phyloP scores from a whole-genome alignment of 2,888 invertebrate species.

The Dusona sp. region DNA sequence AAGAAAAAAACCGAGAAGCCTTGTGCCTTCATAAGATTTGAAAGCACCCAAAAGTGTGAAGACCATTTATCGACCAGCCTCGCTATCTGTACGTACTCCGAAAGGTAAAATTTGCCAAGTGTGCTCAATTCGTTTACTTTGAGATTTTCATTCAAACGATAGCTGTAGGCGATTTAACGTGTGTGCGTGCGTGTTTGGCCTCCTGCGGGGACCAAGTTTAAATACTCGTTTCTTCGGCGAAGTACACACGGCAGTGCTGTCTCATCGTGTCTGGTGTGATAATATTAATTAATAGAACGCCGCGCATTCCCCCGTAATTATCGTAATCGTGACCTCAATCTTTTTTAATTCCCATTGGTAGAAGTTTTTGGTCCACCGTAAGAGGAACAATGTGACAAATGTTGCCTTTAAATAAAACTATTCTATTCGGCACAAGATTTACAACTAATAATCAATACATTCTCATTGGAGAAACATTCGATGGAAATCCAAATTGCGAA shows the following conservation, averaged over 20 bases:
- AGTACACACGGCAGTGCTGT: slow-evolving; percentile 11
- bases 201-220: neutral
- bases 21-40: slow-evolving; percentile 20
- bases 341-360: neutral
- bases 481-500: neutral
- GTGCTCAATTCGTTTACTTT: neutral
- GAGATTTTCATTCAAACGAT: slow-evolving; percentile 23
- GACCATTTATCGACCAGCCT: slow-evolving; percentile 26
- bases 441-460: neutral
- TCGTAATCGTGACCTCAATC: neutral
- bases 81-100: slow-evolving; percentile 11
- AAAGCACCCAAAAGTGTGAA: slow-evolving; percentile 18
- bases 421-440: neutral
- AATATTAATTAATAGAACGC: neutral
- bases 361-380: neutral
- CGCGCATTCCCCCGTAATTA: neutral
- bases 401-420: neutral
- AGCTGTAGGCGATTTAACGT: neutral
- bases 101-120: slow-evolving; percentile 47
- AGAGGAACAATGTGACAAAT: neutral
- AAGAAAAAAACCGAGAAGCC: neutral
- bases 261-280: slow-evolving; percentile 20
- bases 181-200: slow-evolving; percentile 8
- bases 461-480: neutral
- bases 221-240: neutral